Evolutionary conservation across 1,140 invertebrate species (phyloP), one percentile per base, ranked within the genome.

Genomic region (Octopus sinensis): DNA sequence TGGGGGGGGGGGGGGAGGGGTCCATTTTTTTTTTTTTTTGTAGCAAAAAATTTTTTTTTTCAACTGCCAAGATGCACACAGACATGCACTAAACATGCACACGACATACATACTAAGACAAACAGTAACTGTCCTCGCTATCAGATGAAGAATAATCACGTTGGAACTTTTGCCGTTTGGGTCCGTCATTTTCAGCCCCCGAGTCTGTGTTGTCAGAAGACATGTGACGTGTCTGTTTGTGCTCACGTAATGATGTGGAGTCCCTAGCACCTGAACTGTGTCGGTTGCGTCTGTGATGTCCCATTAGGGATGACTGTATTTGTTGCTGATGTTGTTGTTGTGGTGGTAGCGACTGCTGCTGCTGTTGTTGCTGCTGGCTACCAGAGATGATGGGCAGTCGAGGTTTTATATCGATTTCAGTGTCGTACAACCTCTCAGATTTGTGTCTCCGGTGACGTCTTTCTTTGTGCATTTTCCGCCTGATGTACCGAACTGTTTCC

Each of bases 101-200:
- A 73, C 68, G 6, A 73, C 68, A 7, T n/a, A 6, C 5, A 17
- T 6, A 73, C 68, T 73, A 73, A 12, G 68, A 73, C 68, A 73
- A n/a, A 17, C 68, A 73, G 30, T 73, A 7, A 17, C 68, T 73
- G 30, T 73, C 68, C 13, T 73, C 68, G 30, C 68, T 73, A 4
- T 73, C 68, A n/a, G 68, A 73, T n/a, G 68, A 73, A 73, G 68
- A 73, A 73, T 73, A 73, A 17, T 73, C 68, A 13, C 68, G 68
- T 13, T 73, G 68, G 30, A 73, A 73, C 30, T 73, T 73, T 23
- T 73, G 68, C 68, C 68, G 6, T 13, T 73, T 73, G 9, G 68
- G 30, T 6, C 68, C 68, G 4, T 13, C 68, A n/a, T 73, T 23
- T 73, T 73, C 68, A 73, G 68, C 68, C 17, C 68, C 68, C 17